phyloP scores from a whole-genome alignment of 2,888 invertebrate genomes.

The Heteropelma amictum region DNA sequence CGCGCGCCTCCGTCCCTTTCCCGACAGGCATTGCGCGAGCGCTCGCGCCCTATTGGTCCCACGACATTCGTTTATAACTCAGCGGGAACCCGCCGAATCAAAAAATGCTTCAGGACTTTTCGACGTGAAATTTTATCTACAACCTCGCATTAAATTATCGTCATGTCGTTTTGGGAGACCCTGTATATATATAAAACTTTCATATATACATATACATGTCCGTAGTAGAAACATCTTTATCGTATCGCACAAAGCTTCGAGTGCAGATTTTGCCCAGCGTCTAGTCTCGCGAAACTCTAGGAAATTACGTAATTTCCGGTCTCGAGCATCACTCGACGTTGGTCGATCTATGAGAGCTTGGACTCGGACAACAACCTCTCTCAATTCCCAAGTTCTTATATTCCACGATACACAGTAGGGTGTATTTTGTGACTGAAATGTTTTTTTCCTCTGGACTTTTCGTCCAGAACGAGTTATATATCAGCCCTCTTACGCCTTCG shows the following conservation, averaged over 20 bases:
- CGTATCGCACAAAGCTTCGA: slow-evolving; percentile 44
- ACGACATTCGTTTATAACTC: no score
- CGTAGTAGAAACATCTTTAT: no score
- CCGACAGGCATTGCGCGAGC: no score
- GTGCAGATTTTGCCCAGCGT: slow-evolving; percentile 30
- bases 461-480: neutral
- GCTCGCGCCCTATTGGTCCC: no score
- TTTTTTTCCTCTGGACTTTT: neutral
- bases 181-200: no score
- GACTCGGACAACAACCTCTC: slow-evolving; percentile 15
- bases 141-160: no score
- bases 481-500: neutral
- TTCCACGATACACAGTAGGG: neutral
- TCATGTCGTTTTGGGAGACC: no score
- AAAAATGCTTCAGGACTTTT: no score
- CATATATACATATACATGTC: neutral
- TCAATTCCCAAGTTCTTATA: slow-evolving; percentile 10
- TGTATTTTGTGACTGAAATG: slow-evolving; percentile 2
- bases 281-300: slow-evolving; percentile 61
- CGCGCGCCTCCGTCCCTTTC: no score
- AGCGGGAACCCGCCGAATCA: no score
- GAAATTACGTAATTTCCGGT: slow-evolving; percentile 75
- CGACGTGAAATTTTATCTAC: no score
- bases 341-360: slow-evolving; percentile 39
- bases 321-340: slow-evolving; percentile 43